These are phyloP conservation scores for Drosophila mauritiana DNA, from an alignment of 1,140 invertebrate genomes.

Conservation along the genomic window DNA sequence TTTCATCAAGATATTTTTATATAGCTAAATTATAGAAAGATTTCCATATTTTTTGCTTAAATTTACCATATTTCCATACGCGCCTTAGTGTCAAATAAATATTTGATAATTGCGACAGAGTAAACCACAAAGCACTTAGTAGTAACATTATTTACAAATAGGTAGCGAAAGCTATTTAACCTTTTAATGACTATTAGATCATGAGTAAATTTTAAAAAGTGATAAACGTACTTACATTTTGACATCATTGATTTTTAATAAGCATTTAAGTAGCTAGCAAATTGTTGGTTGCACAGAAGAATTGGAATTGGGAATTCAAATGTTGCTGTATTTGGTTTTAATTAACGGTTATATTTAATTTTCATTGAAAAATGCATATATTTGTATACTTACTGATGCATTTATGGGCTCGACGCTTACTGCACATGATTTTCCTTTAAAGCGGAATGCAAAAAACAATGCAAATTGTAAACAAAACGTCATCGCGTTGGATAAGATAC, in stretches of 20 bases:
- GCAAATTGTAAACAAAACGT: conserved; percentile 71
- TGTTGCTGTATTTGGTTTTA: too few relatives aligned
- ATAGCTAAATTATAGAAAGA: too few relatives aligned
- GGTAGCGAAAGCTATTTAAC: conserved; percentile 1
- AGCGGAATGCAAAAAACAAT: conserved; percentile 4
- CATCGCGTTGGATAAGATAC: conserved; percentile 45
- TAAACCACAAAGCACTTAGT: background rate
- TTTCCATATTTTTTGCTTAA: too few relatives aligned
- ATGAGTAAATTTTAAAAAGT: background rate
- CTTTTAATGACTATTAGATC: background rate
- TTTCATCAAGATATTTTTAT: too few relatives aligned
- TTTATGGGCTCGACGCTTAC: background rate
- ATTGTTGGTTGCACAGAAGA: too few relatives aligned
- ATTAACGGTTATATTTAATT: background rate
- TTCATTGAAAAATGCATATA: too few relatives aligned
- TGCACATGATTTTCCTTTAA: conserved; percentile 30
- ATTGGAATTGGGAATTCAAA: too few relatives aligned
- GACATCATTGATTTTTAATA: background rate
- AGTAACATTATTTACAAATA: conserved; percentile 1
- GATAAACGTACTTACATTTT: background rate
- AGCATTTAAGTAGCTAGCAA: background rate
- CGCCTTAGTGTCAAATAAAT: background rate
- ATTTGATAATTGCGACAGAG: background rate
- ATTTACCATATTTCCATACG: background rate
- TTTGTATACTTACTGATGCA: background rate